Conservation (phyloP, 1,140 invertebrate species). For the Camponotus pennsylvanicus region DNA sequence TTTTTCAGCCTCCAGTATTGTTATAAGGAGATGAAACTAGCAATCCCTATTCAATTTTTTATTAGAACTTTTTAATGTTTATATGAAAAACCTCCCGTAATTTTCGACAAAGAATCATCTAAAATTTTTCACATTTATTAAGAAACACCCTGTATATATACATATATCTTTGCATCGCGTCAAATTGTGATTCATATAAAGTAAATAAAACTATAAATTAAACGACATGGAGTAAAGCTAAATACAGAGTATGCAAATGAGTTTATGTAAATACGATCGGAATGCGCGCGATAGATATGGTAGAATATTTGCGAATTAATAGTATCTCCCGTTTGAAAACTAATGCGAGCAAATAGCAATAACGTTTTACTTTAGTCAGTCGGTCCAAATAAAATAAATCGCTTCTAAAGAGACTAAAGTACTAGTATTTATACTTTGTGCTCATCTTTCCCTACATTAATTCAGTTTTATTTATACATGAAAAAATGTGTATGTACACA, state of each 20-base stretch:
- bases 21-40: too few species aligned
- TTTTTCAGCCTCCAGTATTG: too few species aligned
- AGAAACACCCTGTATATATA: too few species aligned
- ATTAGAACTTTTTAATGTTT: too few species aligned
- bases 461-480: constrained; percentile 4
- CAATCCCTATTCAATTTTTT: too few species aligned
- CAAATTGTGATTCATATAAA: background rate
- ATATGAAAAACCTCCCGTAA: too few species aligned
- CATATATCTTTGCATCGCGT: background rate
- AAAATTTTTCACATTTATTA: too few species aligned
- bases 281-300: background rate
- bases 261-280: constrained; percentile 3
- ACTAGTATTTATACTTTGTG: background rate
- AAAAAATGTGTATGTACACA: background rate
- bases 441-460: background rate
- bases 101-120: too few species aligned
- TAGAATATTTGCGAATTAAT: constrained; percentile 35
- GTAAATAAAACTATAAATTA: background rate
- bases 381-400: background rate
- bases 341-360: constrained; percentile 16
- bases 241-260: background rate
- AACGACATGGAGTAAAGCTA: background rate
- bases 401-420: background rate
- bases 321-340: constrained; percentile 10
- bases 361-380: constrained; percentile 14